A percentile compares a stretch with the other conserved stretches of the same genome.
Evolutionary conservation across 1,140 invertebrate genomes (phyloP).

Genomic region (Paraescarpia echinospica): DNA sequence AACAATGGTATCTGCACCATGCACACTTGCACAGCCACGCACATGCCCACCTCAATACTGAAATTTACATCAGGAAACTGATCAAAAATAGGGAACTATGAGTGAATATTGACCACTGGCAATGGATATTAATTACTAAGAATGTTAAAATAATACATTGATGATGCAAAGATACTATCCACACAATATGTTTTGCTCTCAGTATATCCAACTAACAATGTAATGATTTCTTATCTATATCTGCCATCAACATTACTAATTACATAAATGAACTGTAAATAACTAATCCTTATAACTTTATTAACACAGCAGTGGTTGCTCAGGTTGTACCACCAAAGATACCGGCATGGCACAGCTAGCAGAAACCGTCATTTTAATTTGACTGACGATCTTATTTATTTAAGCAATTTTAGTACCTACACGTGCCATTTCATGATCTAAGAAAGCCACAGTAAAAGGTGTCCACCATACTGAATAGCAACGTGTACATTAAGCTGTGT

Average conservation of each 20-base stretch:
- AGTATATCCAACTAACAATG: too few species aligned
- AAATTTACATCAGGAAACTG: neutral
- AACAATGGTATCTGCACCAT: conserved; percentile 46
- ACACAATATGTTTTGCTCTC: too few species aligned
- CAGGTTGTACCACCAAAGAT: too few species aligned
- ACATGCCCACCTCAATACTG: conserved; percentile 52
- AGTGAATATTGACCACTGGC: neutral
- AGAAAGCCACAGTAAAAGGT: neutral
- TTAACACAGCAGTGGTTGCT: neutral
- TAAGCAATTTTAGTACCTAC: neutral
- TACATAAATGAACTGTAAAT: neutral
- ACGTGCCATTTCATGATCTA: neutral
- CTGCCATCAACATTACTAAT: neutral
- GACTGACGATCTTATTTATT: neutral
- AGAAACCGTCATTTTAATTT: neutral
- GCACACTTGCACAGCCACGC: conserved; percentile 52
- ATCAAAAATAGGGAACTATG: neutral
- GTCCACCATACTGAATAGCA: neutral
- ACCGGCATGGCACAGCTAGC: too few species aligned
- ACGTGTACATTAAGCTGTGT: neutral
- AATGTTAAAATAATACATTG: neutral
- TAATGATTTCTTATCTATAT: neutral
- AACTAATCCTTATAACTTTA: neutral
- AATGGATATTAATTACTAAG: conserved; percentile 7
- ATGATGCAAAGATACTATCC: too few species aligned